Evolutionary conservation across 2,113 vertebrate species (phyloP).

Genomic region (Anhinga anhinga): DNA sequence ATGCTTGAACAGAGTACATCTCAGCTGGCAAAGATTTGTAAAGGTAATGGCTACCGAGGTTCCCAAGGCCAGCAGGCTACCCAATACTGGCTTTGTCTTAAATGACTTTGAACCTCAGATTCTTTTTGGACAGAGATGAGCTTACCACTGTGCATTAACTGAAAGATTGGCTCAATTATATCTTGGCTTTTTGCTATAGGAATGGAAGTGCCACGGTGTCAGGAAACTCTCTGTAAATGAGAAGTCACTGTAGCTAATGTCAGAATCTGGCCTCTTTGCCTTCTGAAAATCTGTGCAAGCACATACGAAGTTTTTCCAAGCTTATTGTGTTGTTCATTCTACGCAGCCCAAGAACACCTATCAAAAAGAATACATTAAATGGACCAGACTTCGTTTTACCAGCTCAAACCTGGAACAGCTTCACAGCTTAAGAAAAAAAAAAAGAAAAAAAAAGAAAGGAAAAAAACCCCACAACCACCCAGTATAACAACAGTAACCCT

Average conservation of each 20-base stretch:
- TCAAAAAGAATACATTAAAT: not conserved
- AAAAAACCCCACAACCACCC: not conserved
- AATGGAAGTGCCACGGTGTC: not conserved
- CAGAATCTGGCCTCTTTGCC: not conserved
- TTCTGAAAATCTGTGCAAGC: not conserved
- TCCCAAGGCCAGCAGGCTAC: not conserved
- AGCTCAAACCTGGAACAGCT: not conserved
- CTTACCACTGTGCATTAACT: not conserved
- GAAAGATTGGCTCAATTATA: not conserved
- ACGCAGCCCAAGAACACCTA: not conserved
- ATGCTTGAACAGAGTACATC: not conserved
- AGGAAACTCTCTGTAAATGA: not conserved
- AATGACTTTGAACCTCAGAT: not conserved
- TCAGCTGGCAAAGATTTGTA: not conserved
- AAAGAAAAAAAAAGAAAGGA: not conserved
- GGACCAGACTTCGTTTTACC: not conserved
- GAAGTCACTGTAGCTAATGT: not conserved
- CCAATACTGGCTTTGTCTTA: not conserved
- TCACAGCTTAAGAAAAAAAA: not conserved
- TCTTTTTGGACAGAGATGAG: not conserved
- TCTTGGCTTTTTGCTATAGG: not conserved
- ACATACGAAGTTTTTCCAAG: not conserved
- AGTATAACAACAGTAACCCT: not conserved
- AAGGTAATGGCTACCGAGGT: not conserved
- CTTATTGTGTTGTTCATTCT: not conserved